Evolutionary conservation across 2,797 vertebrate genomes (phyloP).

Genomic region (Sebastes umbrosus): DNA sequence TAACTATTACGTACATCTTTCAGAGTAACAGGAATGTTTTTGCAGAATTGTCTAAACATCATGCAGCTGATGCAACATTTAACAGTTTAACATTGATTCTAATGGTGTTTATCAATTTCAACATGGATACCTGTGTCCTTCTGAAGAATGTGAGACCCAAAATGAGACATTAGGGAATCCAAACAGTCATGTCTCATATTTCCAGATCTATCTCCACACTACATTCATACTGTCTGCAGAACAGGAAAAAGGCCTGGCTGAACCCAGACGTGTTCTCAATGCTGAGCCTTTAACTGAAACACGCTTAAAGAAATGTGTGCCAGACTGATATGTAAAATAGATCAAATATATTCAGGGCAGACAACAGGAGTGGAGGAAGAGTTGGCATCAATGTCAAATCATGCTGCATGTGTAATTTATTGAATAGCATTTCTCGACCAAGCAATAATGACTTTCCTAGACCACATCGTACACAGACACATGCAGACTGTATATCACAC

Average conservation of each 20-base stretch:
- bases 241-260: background rate
- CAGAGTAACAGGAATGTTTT: background rate
- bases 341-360: background rate
- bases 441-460: no score
- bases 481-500: no score
- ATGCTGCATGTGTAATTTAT: no score
- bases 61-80: background rate
- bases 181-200: no score
- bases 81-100: background rate
- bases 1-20: background rate
- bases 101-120: background rate
- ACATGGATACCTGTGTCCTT: no score
- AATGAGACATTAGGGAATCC: background rate
- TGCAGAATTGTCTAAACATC: background rate
- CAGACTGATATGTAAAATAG: background rate
- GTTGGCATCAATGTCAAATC: no score
- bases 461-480: no score
- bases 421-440: background rate
- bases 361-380: no score
- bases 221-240: no score
- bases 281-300: background rate
- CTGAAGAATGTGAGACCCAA: background rate
- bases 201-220: no score
- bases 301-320: background rate
- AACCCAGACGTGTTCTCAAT: background rate